phyloP scores from a whole-genome alignment of 1,140 invertebrate species.

The Sarcophaga bullata region DNA sequence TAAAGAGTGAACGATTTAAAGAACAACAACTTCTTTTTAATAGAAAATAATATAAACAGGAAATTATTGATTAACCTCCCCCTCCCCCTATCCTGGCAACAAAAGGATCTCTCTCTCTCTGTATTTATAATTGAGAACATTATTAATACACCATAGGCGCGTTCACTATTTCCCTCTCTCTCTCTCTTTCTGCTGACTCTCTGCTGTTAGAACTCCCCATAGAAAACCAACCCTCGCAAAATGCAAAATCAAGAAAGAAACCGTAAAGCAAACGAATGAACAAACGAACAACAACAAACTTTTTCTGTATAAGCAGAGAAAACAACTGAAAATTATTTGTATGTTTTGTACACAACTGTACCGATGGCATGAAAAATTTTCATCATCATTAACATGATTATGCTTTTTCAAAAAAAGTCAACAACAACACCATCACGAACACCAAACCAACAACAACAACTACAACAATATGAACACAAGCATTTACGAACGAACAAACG shows the following conservation, averaged over 20 bases:
- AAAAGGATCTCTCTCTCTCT: neutral
- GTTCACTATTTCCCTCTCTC: too few relatives aligned
- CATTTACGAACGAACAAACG: neutral
- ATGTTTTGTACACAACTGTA: slow-evolving; percentile 7
- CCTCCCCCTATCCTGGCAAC: too few relatives aligned
- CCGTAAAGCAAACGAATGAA: neutral
- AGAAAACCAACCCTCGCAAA: neutral
- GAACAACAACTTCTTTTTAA: neutral
- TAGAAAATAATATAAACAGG: neutral
- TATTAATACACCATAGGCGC: too few relatives aligned
- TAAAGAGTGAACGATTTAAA: neutral
- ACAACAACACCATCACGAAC: too few relatives aligned
- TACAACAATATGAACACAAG: too few relatives aligned
- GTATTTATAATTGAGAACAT: too few relatives aligned
- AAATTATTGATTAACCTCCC: neutral
- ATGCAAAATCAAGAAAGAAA: neutral
- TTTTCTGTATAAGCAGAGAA: slow-evolving; percentile 7
- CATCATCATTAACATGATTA: slow-evolving; percentile 3
- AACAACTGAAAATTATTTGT: neutral
- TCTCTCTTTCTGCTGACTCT: too few relatives aligned
- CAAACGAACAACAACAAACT: too few relatives aligned
- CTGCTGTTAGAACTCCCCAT: too few relatives aligned
- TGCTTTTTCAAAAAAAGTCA: neutral
- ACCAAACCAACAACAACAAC: too few relatives aligned
- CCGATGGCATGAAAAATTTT: neutral